phyloP scores from a whole-genome alignment of 2,113 vertebrate species.

The Sinocyclocheilus anophthalmus region DNA sequence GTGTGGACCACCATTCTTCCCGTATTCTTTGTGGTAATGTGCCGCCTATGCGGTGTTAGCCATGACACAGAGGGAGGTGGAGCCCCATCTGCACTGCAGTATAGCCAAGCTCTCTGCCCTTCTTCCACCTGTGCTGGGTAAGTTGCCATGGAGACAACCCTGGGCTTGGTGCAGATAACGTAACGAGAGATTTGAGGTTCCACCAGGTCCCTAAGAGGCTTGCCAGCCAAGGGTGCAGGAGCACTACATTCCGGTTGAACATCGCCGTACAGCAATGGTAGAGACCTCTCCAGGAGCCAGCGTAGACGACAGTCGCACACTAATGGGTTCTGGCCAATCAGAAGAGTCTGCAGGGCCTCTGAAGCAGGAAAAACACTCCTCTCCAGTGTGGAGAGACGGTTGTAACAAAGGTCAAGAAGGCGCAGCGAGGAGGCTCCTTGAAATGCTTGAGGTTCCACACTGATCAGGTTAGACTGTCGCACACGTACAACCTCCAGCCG shows the following conservation, averaged over 20 bases:
- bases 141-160: conserved; percentile 88
- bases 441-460: conserved; percentile 89
- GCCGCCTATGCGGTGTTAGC: conserved; percentile 92
- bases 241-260: conserved; percentile 89
- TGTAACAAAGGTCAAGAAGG: conserved; percentile 91
- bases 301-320: conserved; percentile 95
- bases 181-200: conserved; percentile 89
- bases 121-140: conserved; percentile 90
- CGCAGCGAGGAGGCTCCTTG: conserved; percentile 87
- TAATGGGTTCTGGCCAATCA: conserved; percentile 90
- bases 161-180: conserved; percentile 91
- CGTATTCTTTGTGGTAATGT: conserved; percentile 90
- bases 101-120: conserved; percentile 90
- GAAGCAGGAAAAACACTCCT: conserved; percentile 86
- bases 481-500: conserved; percentile 90
- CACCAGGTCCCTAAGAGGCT: conserved; percentile 88
- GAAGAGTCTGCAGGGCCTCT: conserved; percentile 87
- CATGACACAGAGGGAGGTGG: conserved; percentile 88
- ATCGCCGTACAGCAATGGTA: conserved; percentile 86
- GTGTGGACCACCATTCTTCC: conserved; percentile 91
- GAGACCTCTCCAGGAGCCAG: conserved; percentile 92
- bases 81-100: conserved; percentile 90
- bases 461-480: conserved; percentile 84
- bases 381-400: conserved; percentile 90
- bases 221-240: conserved; percentile 86